Base-by-base conservation (phyloP, 2,797 vertebrate species). In the Kryptopterus vitreolus region DNA sequence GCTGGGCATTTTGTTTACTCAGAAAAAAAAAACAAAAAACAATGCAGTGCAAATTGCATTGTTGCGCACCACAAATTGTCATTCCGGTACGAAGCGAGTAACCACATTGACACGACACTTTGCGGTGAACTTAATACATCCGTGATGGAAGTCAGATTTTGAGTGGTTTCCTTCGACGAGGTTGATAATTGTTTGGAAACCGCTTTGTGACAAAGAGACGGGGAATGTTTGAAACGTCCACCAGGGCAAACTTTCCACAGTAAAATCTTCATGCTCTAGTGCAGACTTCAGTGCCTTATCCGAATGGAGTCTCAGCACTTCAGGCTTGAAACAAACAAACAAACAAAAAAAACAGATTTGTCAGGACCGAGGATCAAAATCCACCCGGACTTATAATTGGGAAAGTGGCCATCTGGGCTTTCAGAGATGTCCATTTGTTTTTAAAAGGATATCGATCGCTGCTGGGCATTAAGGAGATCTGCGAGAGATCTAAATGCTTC, bases 401-500 rank as follows among this genome's bases (percentile, higher is more conserved):
- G 89, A 92, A 92, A 92, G 88, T 86, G 88, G 88, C 90, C 89
- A 92, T 93, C 92, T 93, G 90, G 90, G 84, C 86, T 87, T 86
- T 89, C 90, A 86, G 83, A 88, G 85, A 88, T 91, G 91, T 93
- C 92, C 91, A 92, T 93, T 92, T 91, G 91, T 92, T 92, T 93
- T 93, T 92, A 91, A 91, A 92, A 90, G 89, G 86, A 88, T 85
- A 88, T 88, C 85, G 78, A 93, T 93, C 90, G 84, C 91, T 92
- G 85, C 81, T 84, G 80, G 83, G 89, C 92, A 92, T 93, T 93
- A 94, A 89, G 87, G 87, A 91, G 92, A 94, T 94, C 92, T 91
- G 89, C 75, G 88, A 91, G 89, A 91, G 91, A 93, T 93, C 93
- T 93, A 93, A 94, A 94, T 92, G 91, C 88, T 88, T 90, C 88